Evolutionary conservation across 2,888 invertebrate species (phyloP).

Genomic region (Rotaria sp.): DNA sequence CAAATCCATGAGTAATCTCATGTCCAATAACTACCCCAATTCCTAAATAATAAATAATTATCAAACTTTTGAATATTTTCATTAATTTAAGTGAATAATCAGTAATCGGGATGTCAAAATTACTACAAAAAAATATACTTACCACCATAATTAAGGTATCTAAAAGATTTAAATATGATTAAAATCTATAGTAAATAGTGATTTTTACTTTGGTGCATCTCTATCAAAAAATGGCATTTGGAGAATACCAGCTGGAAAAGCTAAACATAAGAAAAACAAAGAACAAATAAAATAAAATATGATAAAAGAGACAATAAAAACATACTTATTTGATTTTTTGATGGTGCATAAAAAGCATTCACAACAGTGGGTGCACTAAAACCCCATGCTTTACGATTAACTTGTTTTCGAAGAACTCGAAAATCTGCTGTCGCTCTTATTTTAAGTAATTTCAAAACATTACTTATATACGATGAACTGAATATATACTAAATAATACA

Average conservation of each 20-base stretch:
- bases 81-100: too few species aligned
- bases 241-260: slow-evolving; percentile 50
- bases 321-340: slow-evolving; percentile 80
- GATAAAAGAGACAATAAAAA: background rate
- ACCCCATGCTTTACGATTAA: slow-evolving; percentile 36
- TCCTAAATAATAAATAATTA: slow-evolving; percentile 63
- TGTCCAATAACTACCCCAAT: slow-evolving; percentile 39
- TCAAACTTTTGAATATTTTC: too few species aligned
- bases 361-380: slow-evolving; percentile 59
- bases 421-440: background rate
- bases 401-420: slow-evolving; percentile 17
- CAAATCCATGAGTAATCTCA: slow-evolving; percentile 40
- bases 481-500: slow-evolving; percentile 30
- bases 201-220: slow-evolving; percentile 47
- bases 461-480: slow-evolving; percentile 27
- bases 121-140: background rate
- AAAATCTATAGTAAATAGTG: background rate
- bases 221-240: slow-evolving; percentile 48
- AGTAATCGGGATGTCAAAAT: too few species aligned
- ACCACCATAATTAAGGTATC: slow-evolving; percentile 40
- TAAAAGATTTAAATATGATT: background rate
- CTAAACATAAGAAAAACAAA: slow-evolving; percentile 41
- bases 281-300: background rate
- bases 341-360: slow-evolving; percentile 84
- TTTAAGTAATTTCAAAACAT: slow-evolving; percentile 23